phyloP scores from a whole-genome alignment of 2,113 vertebrate species.

The Otolemur garnettii region DNA sequence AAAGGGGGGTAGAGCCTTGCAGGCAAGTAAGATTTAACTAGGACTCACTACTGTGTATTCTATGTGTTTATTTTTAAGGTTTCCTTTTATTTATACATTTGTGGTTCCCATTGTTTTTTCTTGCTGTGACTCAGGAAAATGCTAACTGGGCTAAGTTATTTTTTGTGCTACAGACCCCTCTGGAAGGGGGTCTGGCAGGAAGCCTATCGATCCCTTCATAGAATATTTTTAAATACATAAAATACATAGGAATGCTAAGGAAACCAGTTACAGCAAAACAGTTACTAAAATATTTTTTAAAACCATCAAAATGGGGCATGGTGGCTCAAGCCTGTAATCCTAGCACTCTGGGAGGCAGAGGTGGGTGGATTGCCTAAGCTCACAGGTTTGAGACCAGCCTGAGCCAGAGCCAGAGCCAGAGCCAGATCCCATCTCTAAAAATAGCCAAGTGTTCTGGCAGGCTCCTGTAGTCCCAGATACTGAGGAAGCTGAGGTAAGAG shows the following conservation, averaged over 20 bases:
- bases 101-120: background rate
- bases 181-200: background rate
- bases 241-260: background rate
- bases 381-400: no score
- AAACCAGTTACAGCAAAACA: background rate
- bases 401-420: no score
- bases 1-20: slow-evolving; percentile 16
- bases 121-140: background rate
- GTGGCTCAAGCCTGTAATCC: no score
- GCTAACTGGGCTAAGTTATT: background rate
- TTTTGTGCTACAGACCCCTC: background rate
- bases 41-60: background rate
- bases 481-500: no score
- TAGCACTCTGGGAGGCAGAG: no score
- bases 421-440: no score
- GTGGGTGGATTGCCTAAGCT: no score
- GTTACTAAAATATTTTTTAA: slow-evolving; percentile 29
- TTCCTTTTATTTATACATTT: slow-evolving; percentile 19
- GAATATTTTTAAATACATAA: slow-evolving; percentile 25
- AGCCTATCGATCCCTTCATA: background rate
- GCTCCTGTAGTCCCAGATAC: no score
- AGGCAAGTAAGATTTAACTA: background rate
- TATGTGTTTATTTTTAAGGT: background rate
- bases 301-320: background rate
- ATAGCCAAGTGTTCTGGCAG: no score